Evolutionary conservation across 2,888 invertebrate genomes (phyloP).

Genomic region (Sarcophaga subvicina): DNA sequence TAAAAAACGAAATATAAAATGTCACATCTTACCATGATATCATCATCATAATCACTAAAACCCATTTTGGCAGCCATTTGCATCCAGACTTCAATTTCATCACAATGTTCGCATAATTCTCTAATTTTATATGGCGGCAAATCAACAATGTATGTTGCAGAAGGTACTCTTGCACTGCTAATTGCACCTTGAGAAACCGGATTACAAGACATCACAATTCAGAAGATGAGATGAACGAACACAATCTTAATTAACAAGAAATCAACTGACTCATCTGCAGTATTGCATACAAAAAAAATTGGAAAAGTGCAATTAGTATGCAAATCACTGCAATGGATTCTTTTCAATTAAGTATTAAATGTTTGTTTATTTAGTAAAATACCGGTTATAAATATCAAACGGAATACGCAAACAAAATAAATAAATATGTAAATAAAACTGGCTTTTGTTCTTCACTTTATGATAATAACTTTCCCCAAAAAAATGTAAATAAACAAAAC

Average conservation of each 20-base stretch:
- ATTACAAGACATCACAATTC: constrained; percentile 49
- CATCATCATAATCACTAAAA: constrained; percentile 83
- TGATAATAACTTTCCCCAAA: constrained; percentile 9
- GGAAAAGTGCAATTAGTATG: constrained; percentile 15
- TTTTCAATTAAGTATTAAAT: neutral
- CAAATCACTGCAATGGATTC: neutral
- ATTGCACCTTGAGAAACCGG: constrained; percentile 24
- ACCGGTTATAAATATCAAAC: neutral
- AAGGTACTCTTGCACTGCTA: neutral
- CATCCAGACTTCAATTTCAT: constrained; percentile 91
- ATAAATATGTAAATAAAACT: neutral
- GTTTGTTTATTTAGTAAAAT: neutral
- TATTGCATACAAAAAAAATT: neutral
- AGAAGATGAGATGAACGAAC: neutral
- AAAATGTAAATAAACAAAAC: constrained; percentile 29
- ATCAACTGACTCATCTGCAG: constrained; percentile 57
- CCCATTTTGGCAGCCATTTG: constrained; percentile 88
- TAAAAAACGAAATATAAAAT: neutral
- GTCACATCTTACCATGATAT: constrained; percentile 75
- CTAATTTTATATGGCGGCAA: constrained; percentile 87
- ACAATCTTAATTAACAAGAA: constrained; percentile 26
- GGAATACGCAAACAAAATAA: neutral
- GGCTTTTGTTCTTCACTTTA: neutral
- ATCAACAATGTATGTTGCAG: constrained; percentile 86
- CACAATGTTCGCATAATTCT: constrained; percentile 89